A percentile compares a stretch with the other conserved stretches of the same genome.
These are phyloP conservation scores for Bombus haemorrhoidalis DNA, from an alignment of 1,140 invertebrate genomes.

Conservation along the genomic window DNA sequence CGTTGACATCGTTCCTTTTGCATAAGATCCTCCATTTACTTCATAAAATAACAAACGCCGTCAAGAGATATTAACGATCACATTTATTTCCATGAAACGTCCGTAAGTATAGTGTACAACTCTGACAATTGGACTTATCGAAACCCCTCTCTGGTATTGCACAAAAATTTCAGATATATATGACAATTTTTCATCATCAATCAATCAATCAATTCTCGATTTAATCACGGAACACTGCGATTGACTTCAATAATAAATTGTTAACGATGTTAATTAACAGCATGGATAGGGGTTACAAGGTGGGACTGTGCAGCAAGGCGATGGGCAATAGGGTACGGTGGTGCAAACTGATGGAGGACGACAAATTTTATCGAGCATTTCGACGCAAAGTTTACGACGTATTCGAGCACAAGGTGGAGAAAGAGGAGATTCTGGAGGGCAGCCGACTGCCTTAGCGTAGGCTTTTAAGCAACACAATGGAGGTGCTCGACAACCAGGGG, in stretches of 20 bases:
- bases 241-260: background rate
- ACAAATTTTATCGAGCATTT: background rate
- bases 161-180: background rate
- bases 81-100: background rate
- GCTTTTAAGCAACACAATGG: constrained; percentile 11
- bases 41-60: background rate
- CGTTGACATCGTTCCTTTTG: too few relatives aligned
- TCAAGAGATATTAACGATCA: too few relatives aligned
- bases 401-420: constrained; percentile 9
- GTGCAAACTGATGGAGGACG: background rate
- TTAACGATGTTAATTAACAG: background rate
- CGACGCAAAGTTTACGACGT: background rate
- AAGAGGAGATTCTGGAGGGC: constrained; percentile 18
- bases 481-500: constrained; percentile 9
- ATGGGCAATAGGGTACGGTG: background rate
- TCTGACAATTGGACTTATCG: too few relatives aligned
- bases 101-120: background rate
- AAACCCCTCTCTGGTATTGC: background rate
- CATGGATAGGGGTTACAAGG: background rate
- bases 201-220: background rate
- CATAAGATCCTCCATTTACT: background rate
- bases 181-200: background rate
- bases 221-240: background rate
- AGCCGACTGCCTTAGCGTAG: constrained; percentile 12
- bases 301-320: background rate